phyloP scores from a whole-genome alignment of 2,797 vertebrate genomes.

The Aplochiton taeniatus region DNA sequence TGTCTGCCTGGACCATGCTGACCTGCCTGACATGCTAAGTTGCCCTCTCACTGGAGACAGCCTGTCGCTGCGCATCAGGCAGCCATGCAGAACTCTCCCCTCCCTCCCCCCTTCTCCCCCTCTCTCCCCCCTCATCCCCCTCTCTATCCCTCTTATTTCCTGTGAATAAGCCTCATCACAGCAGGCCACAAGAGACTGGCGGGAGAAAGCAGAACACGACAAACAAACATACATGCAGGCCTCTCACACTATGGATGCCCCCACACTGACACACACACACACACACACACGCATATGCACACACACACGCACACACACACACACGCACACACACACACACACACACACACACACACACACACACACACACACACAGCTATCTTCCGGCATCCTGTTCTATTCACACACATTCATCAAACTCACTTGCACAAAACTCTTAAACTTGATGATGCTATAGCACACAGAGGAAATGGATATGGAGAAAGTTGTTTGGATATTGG shows the following conservation, averaged over 20 bases:
- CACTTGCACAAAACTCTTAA: no score
- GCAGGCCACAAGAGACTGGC: slow-evolving; percentile 10
- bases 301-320: slow-evolving; percentile 4
- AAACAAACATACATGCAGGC: slow-evolving; percentile 19
- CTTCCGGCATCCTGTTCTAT: no score
- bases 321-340: slow-evolving; percentile 7
- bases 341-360: slow-evolving; percentile 12
- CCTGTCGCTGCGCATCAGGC: slow-evolving; percentile 66
- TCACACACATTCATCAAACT: no score
- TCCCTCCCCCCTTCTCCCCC: not conserved
- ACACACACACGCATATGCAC: slow-evolving; percentile 2
- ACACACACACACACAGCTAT: not conserved
- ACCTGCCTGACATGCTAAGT: slow-evolving; percentile 60
- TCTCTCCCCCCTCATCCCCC: not conserved
- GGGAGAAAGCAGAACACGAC: slow-evolving; percentile 19
- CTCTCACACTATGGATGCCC: not conserved
- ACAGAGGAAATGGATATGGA: no score
- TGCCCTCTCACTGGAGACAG: slow-evolving; percentile 58
- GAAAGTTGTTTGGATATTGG: no score
- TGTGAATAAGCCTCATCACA: slow-evolving; percentile 36
- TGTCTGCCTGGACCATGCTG: slow-evolving; percentile 66
- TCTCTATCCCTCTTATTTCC: slow-evolving; percentile 19
- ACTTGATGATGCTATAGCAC: no score
- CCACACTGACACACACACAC: not conserved
- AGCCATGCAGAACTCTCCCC: slow-evolving; percentile 44